These are phyloP conservation scores for Syngnathus acus DNA, from an alignment of 2,797 vertebrate species.

Conservation along the genomic window DNA sequence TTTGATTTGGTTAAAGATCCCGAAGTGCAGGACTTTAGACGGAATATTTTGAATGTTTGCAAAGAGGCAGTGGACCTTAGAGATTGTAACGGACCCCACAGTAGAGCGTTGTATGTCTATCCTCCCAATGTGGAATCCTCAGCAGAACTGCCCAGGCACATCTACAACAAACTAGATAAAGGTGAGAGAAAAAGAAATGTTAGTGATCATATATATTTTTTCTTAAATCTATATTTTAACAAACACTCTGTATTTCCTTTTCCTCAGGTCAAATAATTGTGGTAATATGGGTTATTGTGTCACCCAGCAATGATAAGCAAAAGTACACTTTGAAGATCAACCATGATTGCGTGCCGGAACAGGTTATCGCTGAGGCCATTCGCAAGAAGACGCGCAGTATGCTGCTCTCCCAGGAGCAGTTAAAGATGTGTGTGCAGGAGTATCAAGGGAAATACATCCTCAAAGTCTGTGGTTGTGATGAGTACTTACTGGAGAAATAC, in stretches of 20 bases:
- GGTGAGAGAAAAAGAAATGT: constrained; percentile 54
- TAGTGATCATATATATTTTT: no score
- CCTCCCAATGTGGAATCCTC: constrained; percentile 96
- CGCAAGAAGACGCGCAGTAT: constrained; percentile 97
- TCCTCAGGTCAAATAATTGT: constrained; percentile 93
- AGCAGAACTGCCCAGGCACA: constrained; percentile 90
- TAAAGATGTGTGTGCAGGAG: constrained; percentile 98
- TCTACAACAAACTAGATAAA: constrained; percentile 97
- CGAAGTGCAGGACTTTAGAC: constrained; percentile 96
- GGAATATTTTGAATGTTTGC: constrained; percentile 97
- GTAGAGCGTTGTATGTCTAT: constrained; percentile 93
- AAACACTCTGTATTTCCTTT: constrained; percentile 6
- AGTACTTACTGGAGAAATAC: constrained; percentile 97
- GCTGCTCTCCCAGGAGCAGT: constrained; percentile 91
- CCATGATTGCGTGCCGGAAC: constrained; percentile 94
- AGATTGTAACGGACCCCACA: constrained; percentile 86
- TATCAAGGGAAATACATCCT: constrained; percentile 99
- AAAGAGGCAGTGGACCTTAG: constrained; percentile 96
- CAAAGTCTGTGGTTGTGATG: constrained; percentile 97
- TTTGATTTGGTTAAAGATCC: constrained; percentile 98
- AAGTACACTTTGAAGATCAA: constrained; percentile 98
- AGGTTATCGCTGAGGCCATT: constrained; percentile 98
- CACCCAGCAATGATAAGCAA: constrained; percentile 97
- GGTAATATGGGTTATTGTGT: constrained; percentile 98
- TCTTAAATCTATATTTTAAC: neutral